Conservation (phyloP, 2,888 invertebrate species). For the Steinernema scapterisci region DNA sequence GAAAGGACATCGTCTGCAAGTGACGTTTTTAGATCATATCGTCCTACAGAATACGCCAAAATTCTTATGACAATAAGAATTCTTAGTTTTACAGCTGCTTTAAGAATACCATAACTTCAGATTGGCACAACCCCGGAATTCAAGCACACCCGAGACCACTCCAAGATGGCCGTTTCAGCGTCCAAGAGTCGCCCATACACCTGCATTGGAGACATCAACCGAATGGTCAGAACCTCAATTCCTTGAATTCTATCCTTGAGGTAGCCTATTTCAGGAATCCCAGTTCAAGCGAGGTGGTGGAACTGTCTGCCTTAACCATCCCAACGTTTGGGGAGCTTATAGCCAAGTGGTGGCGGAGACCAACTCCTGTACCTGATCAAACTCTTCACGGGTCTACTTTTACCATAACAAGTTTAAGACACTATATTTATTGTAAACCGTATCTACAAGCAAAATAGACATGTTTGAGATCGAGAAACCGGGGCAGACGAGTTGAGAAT, state of each 20-base stretch:
- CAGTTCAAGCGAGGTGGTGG: constrained; percentile 84
- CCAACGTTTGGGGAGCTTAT: constrained; percentile 74
- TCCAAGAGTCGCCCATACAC: constrained; percentile 74
- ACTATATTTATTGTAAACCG: too few species aligned
- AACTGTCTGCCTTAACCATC: constrained; percentile 79
- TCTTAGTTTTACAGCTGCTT: too few species aligned
- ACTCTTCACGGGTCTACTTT: too few species aligned
- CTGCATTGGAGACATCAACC: constrained; percentile 90
- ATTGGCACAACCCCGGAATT: constrained; percentile 50
- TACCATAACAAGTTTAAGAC: too few species aligned
- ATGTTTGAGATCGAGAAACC: neutral
- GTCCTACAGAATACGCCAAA: too few species aligned
- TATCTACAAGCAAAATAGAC: too few species aligned
- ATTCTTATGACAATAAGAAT: too few species aligned
- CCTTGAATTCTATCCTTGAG: too few species aligned
- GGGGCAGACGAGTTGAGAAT: neutral
- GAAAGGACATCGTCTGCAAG: too few species aligned
- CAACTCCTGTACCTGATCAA: constrained; percentile 25
- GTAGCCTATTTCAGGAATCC: constrained; percentile 66
- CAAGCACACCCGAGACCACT: constrained; percentile 76
- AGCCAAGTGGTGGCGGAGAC: constrained; percentile 27
- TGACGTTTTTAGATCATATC: too few species aligned
- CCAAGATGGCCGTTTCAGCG: constrained; percentile 81
- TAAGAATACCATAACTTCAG: too few species aligned
- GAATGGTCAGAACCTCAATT: constrained; percentile 82